A percentile compares a stretch with the other conserved stretches of the same genome.
phyloP scores from a whole-genome alignment of 2,888 invertebrate genomes.

The Pemphredon lugubris region DNA sequence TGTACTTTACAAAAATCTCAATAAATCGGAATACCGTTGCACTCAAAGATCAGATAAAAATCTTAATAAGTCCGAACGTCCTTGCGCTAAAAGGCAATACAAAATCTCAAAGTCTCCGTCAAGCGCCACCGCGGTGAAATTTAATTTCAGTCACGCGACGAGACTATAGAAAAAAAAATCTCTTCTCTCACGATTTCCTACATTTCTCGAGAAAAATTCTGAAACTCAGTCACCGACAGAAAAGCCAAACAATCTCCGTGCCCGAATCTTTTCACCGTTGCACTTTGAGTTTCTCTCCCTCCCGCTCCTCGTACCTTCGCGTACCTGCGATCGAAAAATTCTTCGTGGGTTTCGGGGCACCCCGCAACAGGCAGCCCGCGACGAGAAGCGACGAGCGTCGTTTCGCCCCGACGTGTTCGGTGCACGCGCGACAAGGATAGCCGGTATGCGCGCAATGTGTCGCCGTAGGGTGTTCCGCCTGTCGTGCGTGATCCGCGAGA shows the following conservation, averaged over 20 bases:
- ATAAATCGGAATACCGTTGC: no score
- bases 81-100: no score
- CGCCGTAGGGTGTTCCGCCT: not conserved
- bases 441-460: conserved; percentile 9
- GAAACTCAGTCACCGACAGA: not conserved
- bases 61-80: no score
- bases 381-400: conserved; percentile 50
- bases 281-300: no score
- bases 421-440: not conserved
- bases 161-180: no score
- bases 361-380: conserved; percentile 52
- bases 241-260: not conserved
- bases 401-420: conserved; percentile 4
- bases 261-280: not conserved
- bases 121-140: no score
- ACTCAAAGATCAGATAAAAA: no score
- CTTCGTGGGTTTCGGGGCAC: conserved; percentile 9
- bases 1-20: no score
- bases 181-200: no score
- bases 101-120: no score
- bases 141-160: no score
- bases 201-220: no score
- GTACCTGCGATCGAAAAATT: conserved; percentile 16
- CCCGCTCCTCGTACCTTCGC: conserved; percentile 9
- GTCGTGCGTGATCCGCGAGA: conserved; percentile 6